Percentiles rank a stretch among this genome's conserved stretches.
These are phyloP conservation scores for Melanotaenia pygmaea DNA, from an alignment of 2,797 vertebrate genomes.

Conservation along the genomic window DNA sequence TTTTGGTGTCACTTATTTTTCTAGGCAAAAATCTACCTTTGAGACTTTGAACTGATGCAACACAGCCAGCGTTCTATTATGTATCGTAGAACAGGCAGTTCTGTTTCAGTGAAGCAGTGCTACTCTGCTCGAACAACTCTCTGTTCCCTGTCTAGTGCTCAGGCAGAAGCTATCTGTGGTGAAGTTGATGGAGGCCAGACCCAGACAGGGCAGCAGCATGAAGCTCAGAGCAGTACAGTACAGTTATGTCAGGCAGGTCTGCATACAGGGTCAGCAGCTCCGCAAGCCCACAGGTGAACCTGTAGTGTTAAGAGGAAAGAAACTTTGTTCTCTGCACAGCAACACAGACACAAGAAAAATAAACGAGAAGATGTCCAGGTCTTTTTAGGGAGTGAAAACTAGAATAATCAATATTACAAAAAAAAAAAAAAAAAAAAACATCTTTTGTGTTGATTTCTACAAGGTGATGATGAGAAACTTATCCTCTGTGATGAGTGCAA, in stretches of 20 bases:
- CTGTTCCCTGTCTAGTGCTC: constrained; percentile 49
- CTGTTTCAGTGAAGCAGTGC: constrained; percentile 15
- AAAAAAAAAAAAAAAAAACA: too few relatives aligned
- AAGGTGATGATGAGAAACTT: constrained; percentile 96
- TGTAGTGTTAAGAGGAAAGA: constrained; percentile 28
- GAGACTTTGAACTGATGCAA: neutral
- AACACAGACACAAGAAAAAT: neutral
- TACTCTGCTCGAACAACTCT: constrained; percentile 13
- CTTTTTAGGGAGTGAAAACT: neutral
- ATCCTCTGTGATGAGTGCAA: constrained; percentile 98
- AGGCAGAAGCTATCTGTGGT: constrained; percentile 41
- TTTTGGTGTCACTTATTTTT: neutral
- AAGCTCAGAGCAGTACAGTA: constrained; percentile 53
- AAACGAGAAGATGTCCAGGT: neutral
- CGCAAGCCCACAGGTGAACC: constrained; percentile 61
- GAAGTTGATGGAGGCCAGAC: constrained; percentile 49
- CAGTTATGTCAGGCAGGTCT: constrained; percentile 72
- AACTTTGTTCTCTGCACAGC: neutral
- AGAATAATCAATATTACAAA: neutral
- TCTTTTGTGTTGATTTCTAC: constrained; percentile 6
- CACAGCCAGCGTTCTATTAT: neutral
- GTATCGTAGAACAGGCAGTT: neutral
- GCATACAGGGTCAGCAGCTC: constrained; percentile 33
- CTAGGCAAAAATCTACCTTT: neutral
- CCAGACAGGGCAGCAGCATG: constrained; percentile 37